Evolutionary conservation across 2,797 vertebrate species (phyloP).

Genomic region (Danio jaintianensis): DNA sequence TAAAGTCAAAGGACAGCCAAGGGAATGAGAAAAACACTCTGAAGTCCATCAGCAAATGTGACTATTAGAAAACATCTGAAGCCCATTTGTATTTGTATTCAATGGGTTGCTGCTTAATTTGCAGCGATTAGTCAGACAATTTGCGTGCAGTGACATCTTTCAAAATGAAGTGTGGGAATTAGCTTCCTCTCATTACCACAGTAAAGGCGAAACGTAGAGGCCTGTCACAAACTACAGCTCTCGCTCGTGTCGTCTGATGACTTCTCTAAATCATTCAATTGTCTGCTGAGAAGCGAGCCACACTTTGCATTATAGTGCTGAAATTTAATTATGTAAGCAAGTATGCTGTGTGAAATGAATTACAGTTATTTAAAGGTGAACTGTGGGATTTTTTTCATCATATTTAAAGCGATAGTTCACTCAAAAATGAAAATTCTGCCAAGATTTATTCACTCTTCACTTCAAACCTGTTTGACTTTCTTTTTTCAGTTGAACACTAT

Average conservation of each 20-base stretch:
- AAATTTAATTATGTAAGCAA: constrained; percentile 7
- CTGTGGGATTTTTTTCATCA: not conserved
- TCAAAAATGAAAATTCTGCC: no score
- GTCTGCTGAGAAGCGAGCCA: constrained; percentile 7
- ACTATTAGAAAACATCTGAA: constrained; percentile 15
- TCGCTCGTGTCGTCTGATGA: not conserved
- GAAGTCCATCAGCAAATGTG: not conserved
- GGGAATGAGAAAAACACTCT: not conserved
- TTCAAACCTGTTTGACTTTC: no score
- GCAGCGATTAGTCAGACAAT: constrained; percentile 9
- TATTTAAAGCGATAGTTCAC: no score
- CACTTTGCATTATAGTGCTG: not conserved
- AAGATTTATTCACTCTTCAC: no score
- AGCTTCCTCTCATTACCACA: constrained; percentile 4
- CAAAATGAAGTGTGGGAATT: constrained; percentile 14
- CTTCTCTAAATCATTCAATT: constrained; percentile 32
- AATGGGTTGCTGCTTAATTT: constrained; percentile 10
- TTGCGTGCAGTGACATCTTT: constrained; percentile 37
- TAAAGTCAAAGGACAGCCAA: not conserved
- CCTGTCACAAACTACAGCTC: not conserved
- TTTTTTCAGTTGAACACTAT: no score
- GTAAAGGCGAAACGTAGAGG: constrained; percentile 7
- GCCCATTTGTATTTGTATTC: constrained; percentile 31
- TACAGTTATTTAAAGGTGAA: not conserved
- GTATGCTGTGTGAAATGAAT: not conserved